Conservation (phyloP, 2,888 invertebrate species). For the Phrixothrix hirtus region DNA sequence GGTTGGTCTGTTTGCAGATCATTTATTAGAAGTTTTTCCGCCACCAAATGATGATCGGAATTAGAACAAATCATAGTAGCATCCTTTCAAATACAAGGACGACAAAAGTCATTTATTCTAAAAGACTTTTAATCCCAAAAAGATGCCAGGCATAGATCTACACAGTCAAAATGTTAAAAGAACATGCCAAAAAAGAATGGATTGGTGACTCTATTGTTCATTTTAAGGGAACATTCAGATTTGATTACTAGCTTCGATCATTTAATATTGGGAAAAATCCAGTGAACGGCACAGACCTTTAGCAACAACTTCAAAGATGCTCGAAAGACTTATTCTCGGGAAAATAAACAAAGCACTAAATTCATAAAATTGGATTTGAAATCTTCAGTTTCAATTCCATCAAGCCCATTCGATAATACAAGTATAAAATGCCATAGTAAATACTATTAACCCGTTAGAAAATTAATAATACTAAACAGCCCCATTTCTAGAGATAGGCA, state of each 20-base stretch:
- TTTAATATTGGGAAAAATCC: no score
- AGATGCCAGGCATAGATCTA: no score
- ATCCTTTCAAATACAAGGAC: not conserved
- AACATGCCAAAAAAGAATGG: not conserved
- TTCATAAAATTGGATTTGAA: not conserved
- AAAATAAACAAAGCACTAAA: not conserved
- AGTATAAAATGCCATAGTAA: not conserved
- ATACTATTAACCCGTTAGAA: constrained; percentile 1
- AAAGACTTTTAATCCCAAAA: constrained; percentile 1
- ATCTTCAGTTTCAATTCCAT: not conserved
- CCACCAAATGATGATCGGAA: not conserved
- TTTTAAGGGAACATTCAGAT: constrained; percentile 12
- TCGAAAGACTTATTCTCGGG: not conserved
- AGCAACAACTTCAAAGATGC: not conserved
- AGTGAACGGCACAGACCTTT: not conserved
- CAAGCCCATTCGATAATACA: not conserved
- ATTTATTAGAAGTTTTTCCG: no score
- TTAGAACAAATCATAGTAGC: not conserved
- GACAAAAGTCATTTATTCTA: not conserved
- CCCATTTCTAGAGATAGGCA: not conserved
- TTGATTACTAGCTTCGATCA: no score
- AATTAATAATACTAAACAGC: not conserved
- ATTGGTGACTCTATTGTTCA: not conserved
- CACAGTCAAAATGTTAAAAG: not conserved
- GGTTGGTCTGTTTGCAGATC: no score